Conservation (phyloP, 1,140 invertebrate species). For the Drosophila aff. region DNA sequence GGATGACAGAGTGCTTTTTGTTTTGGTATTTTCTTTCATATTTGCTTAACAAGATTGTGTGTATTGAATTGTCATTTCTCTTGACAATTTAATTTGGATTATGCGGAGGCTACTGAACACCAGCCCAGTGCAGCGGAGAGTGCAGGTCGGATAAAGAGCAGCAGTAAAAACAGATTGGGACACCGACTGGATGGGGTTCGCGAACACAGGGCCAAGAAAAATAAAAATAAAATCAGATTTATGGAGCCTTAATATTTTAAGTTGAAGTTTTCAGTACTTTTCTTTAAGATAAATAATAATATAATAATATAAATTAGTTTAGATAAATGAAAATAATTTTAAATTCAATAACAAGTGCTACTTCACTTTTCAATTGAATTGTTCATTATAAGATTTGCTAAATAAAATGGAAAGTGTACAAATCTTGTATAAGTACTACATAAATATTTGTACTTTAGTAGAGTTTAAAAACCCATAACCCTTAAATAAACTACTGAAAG, state of each 20-base stretch:
- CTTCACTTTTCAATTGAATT: neutral
- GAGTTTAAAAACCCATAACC: neutral
- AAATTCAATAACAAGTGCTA: neutral
- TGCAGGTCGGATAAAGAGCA: slow-evolving; percentile 41
- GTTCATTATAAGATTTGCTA: no score
- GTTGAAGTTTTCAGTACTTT: neutral
- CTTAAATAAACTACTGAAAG: neutral
- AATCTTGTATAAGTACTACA: neutral
- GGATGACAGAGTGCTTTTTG: slow-evolving; percentile 75
- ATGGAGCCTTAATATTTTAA: slow-evolving; percentile 1
- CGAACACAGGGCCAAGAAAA: neutral
- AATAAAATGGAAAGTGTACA: no score
- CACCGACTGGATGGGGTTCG: slow-evolving; percentile 1
- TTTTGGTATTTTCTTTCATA: slow-evolving; percentile 72
- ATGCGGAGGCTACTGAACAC: slow-evolving; percentile 72
- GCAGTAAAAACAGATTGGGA: slow-evolving; percentile 34
- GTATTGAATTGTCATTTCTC: slow-evolving; percentile 83
- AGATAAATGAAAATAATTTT: neutral
- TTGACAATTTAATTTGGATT: slow-evolving; percentile 84
- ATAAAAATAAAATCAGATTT: neutral
- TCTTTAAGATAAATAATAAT: neutral
- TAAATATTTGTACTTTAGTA: no score
- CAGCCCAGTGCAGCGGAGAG: slow-evolving; percentile 5
- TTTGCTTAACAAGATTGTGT: slow-evolving; percentile 78
- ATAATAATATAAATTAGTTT: neutral